These are phyloP conservation scores for Heliconius hortense DNA, from an alignment of 2,888 invertebrate genomes.

Conservation along the genomic window DNA sequence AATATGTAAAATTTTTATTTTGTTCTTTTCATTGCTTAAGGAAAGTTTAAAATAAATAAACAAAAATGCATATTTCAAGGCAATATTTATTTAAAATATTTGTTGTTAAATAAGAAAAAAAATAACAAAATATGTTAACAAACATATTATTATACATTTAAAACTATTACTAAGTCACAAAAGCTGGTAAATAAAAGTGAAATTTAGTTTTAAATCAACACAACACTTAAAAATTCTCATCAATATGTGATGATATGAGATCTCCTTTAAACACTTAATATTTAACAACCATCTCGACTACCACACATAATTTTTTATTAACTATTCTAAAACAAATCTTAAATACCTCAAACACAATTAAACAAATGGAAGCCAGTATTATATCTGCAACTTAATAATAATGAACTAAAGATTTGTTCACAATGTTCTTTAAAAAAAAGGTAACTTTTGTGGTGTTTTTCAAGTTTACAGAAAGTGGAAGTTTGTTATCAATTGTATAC, in stretches of 20 bases:
- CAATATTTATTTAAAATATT: constrained; percentile 51
- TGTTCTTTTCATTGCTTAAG: neutral
- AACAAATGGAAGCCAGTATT: constrained; percentile 42
- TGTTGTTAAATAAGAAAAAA: constrained; percentile 67
- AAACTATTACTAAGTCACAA: constrained; percentile 74
- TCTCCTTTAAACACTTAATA: constrained; percentile 38
- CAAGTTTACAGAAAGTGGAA: neutral
- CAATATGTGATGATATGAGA: constrained; percentile 41
- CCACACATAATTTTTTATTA: constrained; percentile 28
- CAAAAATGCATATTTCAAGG: constrained; percentile 30
- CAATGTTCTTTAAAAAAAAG: constrained; percentile 55
- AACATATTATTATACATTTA: constrained; percentile 58
- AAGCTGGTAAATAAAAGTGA: constrained; percentile 37
- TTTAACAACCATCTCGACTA: constrained; percentile 40
- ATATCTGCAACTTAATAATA: constrained; percentile 70
- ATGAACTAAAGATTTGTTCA: constrained; percentile 58
- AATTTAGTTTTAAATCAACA: constrained; percentile 16
- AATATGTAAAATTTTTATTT: too few relatives aligned
- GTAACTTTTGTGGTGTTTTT: constrained; percentile 53
- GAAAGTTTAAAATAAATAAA: constrained; percentile 19
- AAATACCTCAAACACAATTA: constrained; percentile 32
- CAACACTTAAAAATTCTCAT: constrained; percentile 32
- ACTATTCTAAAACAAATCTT: constrained; percentile 28
- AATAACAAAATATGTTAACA: constrained; percentile 79
- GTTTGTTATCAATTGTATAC: neutral